phyloP scores from a whole-genome alignment of 2,888 invertebrate genomes.

The Athalia circularis region DNA sequence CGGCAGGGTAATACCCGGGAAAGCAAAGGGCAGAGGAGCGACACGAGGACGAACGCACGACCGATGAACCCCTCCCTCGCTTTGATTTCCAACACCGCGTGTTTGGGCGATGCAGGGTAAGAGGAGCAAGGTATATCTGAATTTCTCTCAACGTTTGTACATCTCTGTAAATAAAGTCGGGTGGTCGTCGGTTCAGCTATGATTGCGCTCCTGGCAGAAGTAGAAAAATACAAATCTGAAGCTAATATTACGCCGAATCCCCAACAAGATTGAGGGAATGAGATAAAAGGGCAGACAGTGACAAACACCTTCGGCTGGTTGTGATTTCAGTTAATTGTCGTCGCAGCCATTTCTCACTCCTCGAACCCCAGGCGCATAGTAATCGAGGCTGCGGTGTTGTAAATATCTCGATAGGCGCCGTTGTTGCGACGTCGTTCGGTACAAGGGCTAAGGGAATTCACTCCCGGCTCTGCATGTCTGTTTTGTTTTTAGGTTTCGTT shows the following conservation, averaged over 20 bases:
- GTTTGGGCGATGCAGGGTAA: neutral
- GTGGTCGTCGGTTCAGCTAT: neutral
- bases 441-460: constrained; percentile 65
- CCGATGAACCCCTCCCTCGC: constrained; percentile 26
- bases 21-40: neutral
- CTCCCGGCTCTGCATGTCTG: neutral
- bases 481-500: neutral
- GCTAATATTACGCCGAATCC: neutral
- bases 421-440: constrained; percentile 46
- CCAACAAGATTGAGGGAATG: constrained; percentile 14
- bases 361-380: constrained; percentile 46
- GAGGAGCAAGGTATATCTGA: neutral
- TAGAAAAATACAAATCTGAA: neutral
- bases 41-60: too few species aligned
- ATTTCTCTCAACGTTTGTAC: neutral
- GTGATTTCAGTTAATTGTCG: constrained; percentile 72
- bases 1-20: constrained; percentile 47
- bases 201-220: neutral
- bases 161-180: neutral
- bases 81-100: constrained; percentile 22
- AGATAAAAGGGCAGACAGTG: constrained; percentile 62
- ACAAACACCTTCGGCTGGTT: constrained; percentile 66
- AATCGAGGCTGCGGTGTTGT: constrained; percentile 59
- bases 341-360: constrained; percentile 69
- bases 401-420: constrained; percentile 68